Evolutionary conservation across 2,888 invertebrate species (phyloP).

Genomic region (Parnassius mnemosyne): DNA sequence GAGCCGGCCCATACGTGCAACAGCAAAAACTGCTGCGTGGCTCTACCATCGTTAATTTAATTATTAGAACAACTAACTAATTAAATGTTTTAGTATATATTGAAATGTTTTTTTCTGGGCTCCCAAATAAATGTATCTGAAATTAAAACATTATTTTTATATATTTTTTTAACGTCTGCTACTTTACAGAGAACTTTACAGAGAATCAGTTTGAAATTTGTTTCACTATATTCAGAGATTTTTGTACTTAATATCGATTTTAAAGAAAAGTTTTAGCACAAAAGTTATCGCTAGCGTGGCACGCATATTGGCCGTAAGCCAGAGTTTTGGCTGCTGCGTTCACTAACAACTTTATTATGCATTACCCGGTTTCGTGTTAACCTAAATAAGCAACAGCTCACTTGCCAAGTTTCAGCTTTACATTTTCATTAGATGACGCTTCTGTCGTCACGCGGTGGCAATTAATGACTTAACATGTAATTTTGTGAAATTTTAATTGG

Average conservation of each 20-base stretch:
- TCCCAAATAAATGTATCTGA: too few relatives aligned
- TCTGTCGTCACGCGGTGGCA: slow-evolving; percentile 37
- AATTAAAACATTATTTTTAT: too few relatives aligned
- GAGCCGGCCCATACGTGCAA: too few relatives aligned
- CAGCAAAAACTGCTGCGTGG: too few relatives aligned
- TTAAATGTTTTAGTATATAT: too few relatives aligned
- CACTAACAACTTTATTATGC: slow-evolving; percentile 74
- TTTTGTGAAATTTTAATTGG: slow-evolving; percentile 22
- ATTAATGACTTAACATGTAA: slow-evolving; percentile 35
- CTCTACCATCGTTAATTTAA: too few relatives aligned
- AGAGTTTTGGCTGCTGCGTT: slow-evolving; percentile 45
- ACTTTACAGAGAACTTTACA: slow-evolving; percentile 75
- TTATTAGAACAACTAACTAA: too few relatives aligned
- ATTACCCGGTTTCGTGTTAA: slow-evolving; percentile 62
- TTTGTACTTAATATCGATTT: slow-evolving; percentile 15
- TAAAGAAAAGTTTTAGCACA: slow-evolving; percentile 46
- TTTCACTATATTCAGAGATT: neutral
- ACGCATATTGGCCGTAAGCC: slow-evolving; percentile 56
- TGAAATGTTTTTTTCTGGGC: too few relatives aligned
- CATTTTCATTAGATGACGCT: slow-evolving; percentile 68
- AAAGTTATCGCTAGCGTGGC: slow-evolving; percentile 44
- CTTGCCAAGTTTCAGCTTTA: slow-evolving; percentile 73
- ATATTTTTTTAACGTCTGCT: too few relatives aligned
- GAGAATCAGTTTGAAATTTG: slow-evolving; percentile 83
- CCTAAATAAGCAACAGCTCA: slow-evolving; percentile 70